These are phyloP conservation scores for Galeopterus variegatus DNA, from an alignment of 2,113 vertebrate species.

Conservation along the genomic window DNA sequence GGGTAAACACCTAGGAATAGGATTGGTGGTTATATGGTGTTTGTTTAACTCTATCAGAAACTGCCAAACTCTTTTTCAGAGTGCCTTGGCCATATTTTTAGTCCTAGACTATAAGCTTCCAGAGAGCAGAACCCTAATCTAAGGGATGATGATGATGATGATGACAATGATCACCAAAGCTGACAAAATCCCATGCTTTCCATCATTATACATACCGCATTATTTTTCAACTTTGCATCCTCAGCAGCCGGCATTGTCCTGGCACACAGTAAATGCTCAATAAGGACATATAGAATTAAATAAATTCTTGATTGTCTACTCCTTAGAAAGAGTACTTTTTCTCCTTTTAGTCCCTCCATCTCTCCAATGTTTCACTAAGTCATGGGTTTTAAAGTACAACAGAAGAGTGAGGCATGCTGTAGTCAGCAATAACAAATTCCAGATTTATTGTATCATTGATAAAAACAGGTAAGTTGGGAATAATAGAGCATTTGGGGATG, in stretches of 20 bases:
- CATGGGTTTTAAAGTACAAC: not conserved
- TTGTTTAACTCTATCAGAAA: constrained; percentile 32
- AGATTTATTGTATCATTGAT: not conserved
- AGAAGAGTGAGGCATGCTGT: not conserved
- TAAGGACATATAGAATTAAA: not conserved
- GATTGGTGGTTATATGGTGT: not conserved
- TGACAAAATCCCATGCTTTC: not conserved
- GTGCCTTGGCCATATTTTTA: not conserved
- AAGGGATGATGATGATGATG: not conserved
- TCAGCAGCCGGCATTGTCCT: not conserved
- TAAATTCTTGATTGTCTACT: not conserved
- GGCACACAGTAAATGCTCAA: not conserved
- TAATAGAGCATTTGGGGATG: not conserved
- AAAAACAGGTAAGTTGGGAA: not conserved
- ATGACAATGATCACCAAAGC: not conserved
- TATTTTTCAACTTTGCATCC: not conserved
- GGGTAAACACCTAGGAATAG: not conserved
- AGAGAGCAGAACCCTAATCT: not conserved
- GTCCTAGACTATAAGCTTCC: not conserved
- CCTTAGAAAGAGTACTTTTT: not conserved
- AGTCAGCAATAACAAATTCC: not conserved
- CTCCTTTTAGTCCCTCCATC: not conserved
- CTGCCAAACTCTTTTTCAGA: not conserved
- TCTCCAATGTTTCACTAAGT: not conserved
- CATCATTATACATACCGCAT: too few relatives aligned